Conservation (phyloP, 2,888 invertebrate species). For the Orthosia gothica region DNA sequence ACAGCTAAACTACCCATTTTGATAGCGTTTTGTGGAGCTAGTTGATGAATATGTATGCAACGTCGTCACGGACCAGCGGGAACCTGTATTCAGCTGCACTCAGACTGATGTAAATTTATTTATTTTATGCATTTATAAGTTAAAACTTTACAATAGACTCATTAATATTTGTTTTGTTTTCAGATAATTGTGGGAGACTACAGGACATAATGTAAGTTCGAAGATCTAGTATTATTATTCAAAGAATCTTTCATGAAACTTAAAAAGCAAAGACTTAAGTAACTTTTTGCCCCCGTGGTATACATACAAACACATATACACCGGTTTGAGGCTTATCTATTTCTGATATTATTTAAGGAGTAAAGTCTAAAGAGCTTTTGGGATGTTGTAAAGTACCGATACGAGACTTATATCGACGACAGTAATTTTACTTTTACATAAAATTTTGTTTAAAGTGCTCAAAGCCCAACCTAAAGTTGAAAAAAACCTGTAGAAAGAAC, state of each 20-base stretch:
- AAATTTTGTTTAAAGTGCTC: too few species aligned
- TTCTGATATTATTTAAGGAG: too few species aligned
- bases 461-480: too few species aligned
- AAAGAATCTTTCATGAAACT: background rate
- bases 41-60: conserved; percentile 40
- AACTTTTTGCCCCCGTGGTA: too few species aligned
- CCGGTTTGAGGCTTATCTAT: too few species aligned
- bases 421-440: too few species aligned
- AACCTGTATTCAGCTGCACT: conserved; percentile 13
- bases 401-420: too few species aligned
- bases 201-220: conserved; percentile 5
- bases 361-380: too few species aligned
- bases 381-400: too few species aligned
- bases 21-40: conserved; percentile 2
- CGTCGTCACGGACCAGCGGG: conserved; percentile 11
- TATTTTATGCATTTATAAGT: background rate
- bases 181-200: conserved; percentile 28
- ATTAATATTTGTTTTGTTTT: conserved; percentile 26
- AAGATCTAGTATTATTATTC: background rate
- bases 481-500: too few species aligned
- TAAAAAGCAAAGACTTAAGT: too few species aligned
- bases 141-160: background rate
- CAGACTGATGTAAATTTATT: conserved; percentile 18
- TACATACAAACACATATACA: too few species aligned
- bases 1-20: conserved; percentile 29